These are phyloP conservation scores for Scaptomyza montana DNA, from an alignment of 1,140 invertebrate species.

Conservation along the genomic window DNA sequence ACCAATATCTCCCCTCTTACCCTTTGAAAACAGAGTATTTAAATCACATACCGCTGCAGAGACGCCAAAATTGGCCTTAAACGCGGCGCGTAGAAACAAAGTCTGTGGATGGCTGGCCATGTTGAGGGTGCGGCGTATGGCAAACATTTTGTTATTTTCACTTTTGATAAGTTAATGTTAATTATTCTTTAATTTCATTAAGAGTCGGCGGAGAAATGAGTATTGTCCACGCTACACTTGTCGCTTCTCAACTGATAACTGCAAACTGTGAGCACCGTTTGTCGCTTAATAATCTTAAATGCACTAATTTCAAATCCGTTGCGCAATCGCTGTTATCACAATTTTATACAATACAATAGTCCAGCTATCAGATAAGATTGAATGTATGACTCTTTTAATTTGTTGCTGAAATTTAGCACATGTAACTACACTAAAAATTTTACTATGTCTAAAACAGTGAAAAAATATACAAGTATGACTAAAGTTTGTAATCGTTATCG, in stretches of 20 bases:
- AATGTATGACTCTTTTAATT: slow-evolving; percentile 28
- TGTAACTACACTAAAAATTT: slow-evolving; percentile 34
- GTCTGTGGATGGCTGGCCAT: slow-evolving; percentile 35
- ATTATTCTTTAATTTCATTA: not conserved
- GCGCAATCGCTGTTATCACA: slow-evolving; percentile 68
- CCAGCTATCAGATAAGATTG: slow-evolving; percentile 52
- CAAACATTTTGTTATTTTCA: slow-evolving; percentile 53
- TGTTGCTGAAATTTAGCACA: not conserved
- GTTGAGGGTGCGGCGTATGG: slow-evolving; percentile 58
- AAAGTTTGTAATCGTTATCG: slow-evolving; percentile 66
- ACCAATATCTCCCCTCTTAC: not conserved
- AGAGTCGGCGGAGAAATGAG: too few relatives aligned
- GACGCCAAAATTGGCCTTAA: slow-evolving; percentile 62
- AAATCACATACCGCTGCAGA: slow-evolving; percentile 58
- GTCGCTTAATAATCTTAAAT: slow-evolving; percentile 10
- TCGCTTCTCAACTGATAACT: slow-evolving; percentile 55
- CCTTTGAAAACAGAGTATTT: slow-evolving; percentile 4
- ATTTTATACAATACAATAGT: slow-evolving; percentile 27
- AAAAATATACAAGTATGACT: slow-evolving; percentile 21
- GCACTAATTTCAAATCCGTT: slow-evolving; percentile 46
- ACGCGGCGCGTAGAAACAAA: slow-evolving; percentile 26
- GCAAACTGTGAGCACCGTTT: slow-evolving; percentile 46
- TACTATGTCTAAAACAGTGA: slow-evolving; percentile 17
- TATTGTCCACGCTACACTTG: slow-evolving; percentile 11
- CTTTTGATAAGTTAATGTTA: slow-evolving; percentile 47